These are phyloP conservation scores for Lepetodrilus schrolli DNA, from an alignment of 2,888 invertebrate species.

Conservation along the genomic window DNA sequence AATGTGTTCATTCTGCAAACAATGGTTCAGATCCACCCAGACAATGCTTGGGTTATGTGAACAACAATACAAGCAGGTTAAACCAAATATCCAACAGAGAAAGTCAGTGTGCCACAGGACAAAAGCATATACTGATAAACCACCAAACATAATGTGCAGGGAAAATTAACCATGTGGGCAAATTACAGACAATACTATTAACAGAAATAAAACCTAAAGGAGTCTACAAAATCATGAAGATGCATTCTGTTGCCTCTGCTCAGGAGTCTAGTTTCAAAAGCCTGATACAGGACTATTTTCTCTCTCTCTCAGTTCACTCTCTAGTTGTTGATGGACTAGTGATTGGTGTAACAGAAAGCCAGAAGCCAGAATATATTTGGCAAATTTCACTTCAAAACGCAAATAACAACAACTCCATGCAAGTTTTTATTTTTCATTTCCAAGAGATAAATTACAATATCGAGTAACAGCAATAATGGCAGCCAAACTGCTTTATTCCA, in stretches of 20 bases:
- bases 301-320: too few relatives aligned
- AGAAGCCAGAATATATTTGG: not conserved
- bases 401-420: slow-evolving; percentile 26
- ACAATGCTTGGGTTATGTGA: not conserved
- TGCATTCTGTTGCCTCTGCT: not conserved
- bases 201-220: not conserved
- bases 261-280: not conserved
- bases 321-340: too few relatives aligned
- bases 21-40: not conserved
- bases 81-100: not conserved
- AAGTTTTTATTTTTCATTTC: slow-evolving; percentile 17
- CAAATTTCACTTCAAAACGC: not conserved
- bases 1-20: too few relatives aligned
- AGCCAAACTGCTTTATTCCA: not conserved
- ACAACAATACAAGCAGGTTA: slow-evolving; percentile 21
- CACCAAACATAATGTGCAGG: slow-evolving; percentile 10
- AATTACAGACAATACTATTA: not conserved
- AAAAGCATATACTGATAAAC: not conserved
- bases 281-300: not conserved
- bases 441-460: slow-evolving; percentile 15
- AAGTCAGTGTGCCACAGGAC: slow-evolving; percentile 19
- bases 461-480: not conserved
- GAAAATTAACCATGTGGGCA: not conserved
- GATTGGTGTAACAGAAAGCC: too few relatives aligned
- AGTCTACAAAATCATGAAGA: not conserved